phyloP scores from a whole-genome alignment of 2,888 invertebrate species.

The Drosophila pullipes region DNA sequence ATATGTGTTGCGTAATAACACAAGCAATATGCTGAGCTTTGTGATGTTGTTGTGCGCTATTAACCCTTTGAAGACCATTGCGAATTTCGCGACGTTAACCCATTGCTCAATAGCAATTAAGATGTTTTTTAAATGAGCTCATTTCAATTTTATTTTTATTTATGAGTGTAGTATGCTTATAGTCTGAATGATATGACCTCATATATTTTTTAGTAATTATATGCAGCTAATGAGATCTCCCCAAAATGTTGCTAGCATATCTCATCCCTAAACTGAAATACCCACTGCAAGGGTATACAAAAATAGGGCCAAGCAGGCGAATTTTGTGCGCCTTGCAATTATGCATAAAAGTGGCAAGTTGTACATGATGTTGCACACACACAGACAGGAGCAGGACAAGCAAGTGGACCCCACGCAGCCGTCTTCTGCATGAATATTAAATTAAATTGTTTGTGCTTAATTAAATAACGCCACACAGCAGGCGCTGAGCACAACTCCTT shows the following conservation, averaged over 20 bases:
- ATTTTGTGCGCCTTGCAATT: constrained; percentile 65
- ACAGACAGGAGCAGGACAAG: neutral
- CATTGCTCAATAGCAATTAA: too few species aligned
- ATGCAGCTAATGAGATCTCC: neutral
- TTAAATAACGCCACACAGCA: constrained; percentile 76
- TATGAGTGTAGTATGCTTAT: too few species aligned
- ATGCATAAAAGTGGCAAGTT: constrained; percentile 80
- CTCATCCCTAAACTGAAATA: neutral
- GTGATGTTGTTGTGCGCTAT: neutral
- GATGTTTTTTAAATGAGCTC: neutral
- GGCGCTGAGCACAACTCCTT: constrained; percentile 13
- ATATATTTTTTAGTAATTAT: too few species aligned
- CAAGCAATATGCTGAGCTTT: neutral
- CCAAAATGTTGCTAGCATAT: neutral
- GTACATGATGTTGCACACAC: constrained; percentile 44
- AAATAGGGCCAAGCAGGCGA: constrained; percentile 31
- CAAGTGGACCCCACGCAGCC: constrained; percentile 64
- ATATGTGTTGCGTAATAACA: too few species aligned
- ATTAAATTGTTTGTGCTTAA: constrained; percentile 84
- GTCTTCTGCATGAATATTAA: constrained; percentile 71
- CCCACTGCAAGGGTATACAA: neutral
- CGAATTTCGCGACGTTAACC: too few species aligned
- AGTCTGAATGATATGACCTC: too few species aligned
- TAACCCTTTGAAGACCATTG: neutral
- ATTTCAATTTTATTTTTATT: neutral